Evolutionary conservation across 2,888 invertebrate genomes (phyloP).

Genomic region (Stenchaetothrips biformis): DNA sequence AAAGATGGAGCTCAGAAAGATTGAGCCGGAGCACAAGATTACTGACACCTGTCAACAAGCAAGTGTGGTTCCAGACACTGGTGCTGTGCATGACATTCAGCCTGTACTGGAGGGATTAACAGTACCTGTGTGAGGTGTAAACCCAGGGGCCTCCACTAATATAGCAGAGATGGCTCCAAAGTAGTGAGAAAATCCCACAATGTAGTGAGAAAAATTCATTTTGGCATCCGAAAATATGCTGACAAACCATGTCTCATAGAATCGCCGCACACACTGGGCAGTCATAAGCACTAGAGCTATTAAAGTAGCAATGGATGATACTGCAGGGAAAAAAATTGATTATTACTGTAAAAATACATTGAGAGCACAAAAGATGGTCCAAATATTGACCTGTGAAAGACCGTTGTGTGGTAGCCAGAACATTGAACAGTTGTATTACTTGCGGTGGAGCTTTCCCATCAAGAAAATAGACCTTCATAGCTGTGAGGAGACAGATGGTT

Average conservation of each 20-base stretch:
- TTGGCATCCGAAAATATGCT: slow-evolving; percentile 74
- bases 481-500: slow-evolving; percentile 48
- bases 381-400: slow-evolving; percentile 51
- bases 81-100: no score
- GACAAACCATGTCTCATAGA: slow-evolving; percentile 74
- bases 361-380: slow-evolving; percentile 18
- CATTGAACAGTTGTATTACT: slow-evolving; percentile 50
- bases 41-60: slow-evolving; percentile 27
- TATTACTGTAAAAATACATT: not conserved
- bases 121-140: slow-evolving; percentile 46
- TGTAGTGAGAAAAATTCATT: slow-evolving; percentile 75
- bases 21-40: slow-evolving; percentile 27
- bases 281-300: slow-evolving; percentile 59
- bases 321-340: slow-evolving; percentile 48
- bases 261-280: slow-evolving; percentile 66
- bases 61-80: not conserved
- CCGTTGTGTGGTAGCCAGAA: slow-evolving; percentile 43
- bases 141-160: slow-evolving; percentile 65
- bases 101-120: not conserved
- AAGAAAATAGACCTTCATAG: slow-evolving; percentile 51
- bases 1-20: slow-evolving; percentile 31
- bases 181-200: slow-evolving; percentile 73
- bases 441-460: slow-evolving; percentile 50
- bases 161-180: slow-evolving; percentile 61
- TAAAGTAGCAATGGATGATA: slow-evolving; percentile 54